Conservation (phyloP, 2,113 vertebrate species). For the Scopus umbretta region DNA sequence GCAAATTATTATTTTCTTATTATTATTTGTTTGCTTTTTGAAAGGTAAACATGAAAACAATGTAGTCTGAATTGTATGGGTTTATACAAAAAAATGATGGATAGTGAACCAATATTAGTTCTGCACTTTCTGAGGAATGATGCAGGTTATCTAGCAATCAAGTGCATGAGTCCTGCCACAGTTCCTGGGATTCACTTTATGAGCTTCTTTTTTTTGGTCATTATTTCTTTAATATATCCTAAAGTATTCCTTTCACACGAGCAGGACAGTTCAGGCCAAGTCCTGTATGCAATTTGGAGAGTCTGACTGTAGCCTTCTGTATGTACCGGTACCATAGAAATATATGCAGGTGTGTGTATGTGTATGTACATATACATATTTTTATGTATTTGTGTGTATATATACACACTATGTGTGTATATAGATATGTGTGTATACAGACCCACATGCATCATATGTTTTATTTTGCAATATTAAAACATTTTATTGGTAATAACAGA, state of each 20-base stretch:
- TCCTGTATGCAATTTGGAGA: not conserved
- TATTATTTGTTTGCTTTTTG: not conserved
- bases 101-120: not conserved
- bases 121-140: not conserved
- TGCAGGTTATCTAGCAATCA: not conserved
- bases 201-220: not conserved
- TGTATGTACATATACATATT: too few relatives aligned
- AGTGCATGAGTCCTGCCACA: not conserved
- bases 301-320: not conserved
- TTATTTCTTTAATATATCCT: not conserved
- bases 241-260: not conserved
- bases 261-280: not conserved
- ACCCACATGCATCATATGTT: not conserved
- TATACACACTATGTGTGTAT: not conserved
- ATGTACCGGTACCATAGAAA: not conserved
- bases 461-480: not conserved
- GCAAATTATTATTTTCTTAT: not conserved
- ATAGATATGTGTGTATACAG: not conserved
- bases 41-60: not conserved
- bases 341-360: not conserved
- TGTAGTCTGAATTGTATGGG: not conserved
- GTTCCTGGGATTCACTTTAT: not conserved
- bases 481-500: not conserved
- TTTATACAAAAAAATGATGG: not conserved
- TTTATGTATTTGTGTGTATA: not conserved